phyloP scores from a whole-genome alignment of 2,113 vertebrate species.

The Callospermophilus lateralis region DNA sequence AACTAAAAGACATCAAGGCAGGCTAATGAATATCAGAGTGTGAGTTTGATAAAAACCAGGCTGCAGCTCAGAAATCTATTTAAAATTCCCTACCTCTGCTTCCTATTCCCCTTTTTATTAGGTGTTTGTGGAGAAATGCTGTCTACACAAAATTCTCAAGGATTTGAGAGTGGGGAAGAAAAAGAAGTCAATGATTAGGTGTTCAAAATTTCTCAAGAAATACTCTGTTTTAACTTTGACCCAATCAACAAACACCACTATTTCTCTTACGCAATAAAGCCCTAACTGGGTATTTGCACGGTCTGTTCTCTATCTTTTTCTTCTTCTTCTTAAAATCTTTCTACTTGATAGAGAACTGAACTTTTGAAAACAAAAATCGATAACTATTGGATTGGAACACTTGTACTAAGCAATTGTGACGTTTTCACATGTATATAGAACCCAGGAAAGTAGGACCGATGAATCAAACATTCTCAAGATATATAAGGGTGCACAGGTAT shows the following conservation, averaged over 20 bases:
- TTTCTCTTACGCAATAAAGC: not conserved
- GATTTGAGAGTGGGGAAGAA: not conserved
- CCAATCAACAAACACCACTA: not conserved
- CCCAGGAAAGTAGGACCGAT: not conserved
- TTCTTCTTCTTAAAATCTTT: not conserved
- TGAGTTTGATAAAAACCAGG: conserved; percentile 53
- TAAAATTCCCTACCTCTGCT: conserved; percentile 15
- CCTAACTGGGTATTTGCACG: not conserved
- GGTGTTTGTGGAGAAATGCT: conserved; percentile 59
- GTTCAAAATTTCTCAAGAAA: conserved; percentile 25
- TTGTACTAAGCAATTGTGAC: not conserved
- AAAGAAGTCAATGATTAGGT: not conserved
- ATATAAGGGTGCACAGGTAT: rapidly evolving
- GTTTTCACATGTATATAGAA: not conserved
- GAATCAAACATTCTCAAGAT: not conserved
- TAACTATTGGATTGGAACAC: not conserved
- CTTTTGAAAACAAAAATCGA: not conserved
- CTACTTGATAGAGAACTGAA: not conserved
- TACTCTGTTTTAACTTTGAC: not conserved
- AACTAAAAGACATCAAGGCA: not conserved
- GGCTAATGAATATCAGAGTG: conserved; percentile 22
- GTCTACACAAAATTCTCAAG: conserved; percentile 52
- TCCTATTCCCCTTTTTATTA: conserved; percentile 5
- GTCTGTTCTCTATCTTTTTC: not conserved
- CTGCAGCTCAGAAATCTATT: not conserved